These are phyloP conservation scores for Montipora efflorescens DNA, from an alignment of 64 coral and sea anemone species.

Conservation along the genomic window DNA sequence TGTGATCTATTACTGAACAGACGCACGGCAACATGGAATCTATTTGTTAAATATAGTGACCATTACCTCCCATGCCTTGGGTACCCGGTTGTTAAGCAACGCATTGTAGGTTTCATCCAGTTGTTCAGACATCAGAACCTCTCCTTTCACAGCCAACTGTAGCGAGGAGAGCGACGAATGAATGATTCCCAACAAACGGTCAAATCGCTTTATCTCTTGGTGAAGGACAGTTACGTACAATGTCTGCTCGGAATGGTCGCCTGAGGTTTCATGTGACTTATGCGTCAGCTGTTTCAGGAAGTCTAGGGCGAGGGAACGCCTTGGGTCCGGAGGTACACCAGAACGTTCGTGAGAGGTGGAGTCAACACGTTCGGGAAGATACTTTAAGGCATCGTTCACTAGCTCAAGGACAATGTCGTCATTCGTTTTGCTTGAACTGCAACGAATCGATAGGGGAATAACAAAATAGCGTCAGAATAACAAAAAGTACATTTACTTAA, in stretches of 20 bases:
- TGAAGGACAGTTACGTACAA: slow-evolving; percentile 65
- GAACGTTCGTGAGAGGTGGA: slow-evolving; percentile 25
- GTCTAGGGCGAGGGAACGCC: slow-evolving; percentile 45
- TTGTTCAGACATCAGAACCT: slow-evolving; percentile 82
- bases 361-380: slow-evolving; percentile 63
- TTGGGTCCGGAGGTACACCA: slow-evolving; percentile 2
- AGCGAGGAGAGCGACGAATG: slow-evolving; percentile 77
- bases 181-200: slow-evolving; percentile 81
- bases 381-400: slow-evolving; percentile 70
- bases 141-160: slow-evolving; percentile 77
- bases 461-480: not conserved
- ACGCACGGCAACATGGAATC: no score
- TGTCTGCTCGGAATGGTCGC: slow-evolving; percentile 55
- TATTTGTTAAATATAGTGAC: no score
- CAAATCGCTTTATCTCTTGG: slow-evolving; percentile 86
- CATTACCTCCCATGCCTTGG: slow-evolving; percentile 90
- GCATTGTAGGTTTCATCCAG: slow-evolving; percentile 88
- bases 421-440: slow-evolving; percentile 84
- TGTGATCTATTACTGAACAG: no score
- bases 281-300: slow-evolving; percentile 9
- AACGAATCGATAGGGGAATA: not conserved
- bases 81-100: slow-evolving; percentile 82
- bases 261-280: slow-evolving; percentile 6
- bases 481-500: no score
- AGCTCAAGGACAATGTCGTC: slow-evolving; percentile 87